Evolutionary conservation across 2,888 invertebrate species (phyloP).

Genomic region (Clitarchus hookeri): DNA sequence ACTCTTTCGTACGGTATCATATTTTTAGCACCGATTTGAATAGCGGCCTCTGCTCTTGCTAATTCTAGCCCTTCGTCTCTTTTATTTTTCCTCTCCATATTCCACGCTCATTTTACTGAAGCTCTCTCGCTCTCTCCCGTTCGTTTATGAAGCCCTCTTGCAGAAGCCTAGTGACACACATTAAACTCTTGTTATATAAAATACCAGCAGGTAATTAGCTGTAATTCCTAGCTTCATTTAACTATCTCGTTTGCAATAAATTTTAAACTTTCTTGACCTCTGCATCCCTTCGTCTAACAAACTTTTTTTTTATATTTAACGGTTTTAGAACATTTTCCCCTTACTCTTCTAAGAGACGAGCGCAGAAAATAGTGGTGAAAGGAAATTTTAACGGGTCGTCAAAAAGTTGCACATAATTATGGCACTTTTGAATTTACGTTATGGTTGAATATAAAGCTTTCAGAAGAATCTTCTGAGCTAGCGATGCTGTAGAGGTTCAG

Average conservation of each 20-base stretch:
- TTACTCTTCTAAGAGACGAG: not conserved
- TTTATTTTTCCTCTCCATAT: not conserved
- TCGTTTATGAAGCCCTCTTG: not conserved
- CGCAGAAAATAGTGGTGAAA: not conserved
- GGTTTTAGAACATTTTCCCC: not conserved
- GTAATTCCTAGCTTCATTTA: slow-evolving; percentile 23
- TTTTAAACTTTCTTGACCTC: slow-evolving; percentile 3
- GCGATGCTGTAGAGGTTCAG: no score
- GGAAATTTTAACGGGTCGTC: no score
- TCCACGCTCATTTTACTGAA: not conserved
- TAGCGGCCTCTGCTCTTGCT: slow-evolving; percentile 7
- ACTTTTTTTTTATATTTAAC: not conserved
- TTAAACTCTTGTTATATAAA: slow-evolving; percentile 21
- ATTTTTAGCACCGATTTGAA: slow-evolving; percentile 14
- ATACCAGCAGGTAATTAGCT: slow-evolving; percentile 21
- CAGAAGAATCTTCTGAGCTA: no score
- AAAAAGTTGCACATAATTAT: no score
- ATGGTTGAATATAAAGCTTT: no score
- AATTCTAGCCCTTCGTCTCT: not conserved
- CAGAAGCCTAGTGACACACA: slow-evolving; percentile 6
- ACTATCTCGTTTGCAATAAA: slow-evolving; percentile 26
- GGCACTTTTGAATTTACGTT: no score
- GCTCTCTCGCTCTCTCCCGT: not conserved
- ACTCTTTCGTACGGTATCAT: not conserved
- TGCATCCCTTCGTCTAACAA: not conserved